Conservation (phyloP, 2,113 vertebrate genomes). For the Rhombomys opimus region DNA sequence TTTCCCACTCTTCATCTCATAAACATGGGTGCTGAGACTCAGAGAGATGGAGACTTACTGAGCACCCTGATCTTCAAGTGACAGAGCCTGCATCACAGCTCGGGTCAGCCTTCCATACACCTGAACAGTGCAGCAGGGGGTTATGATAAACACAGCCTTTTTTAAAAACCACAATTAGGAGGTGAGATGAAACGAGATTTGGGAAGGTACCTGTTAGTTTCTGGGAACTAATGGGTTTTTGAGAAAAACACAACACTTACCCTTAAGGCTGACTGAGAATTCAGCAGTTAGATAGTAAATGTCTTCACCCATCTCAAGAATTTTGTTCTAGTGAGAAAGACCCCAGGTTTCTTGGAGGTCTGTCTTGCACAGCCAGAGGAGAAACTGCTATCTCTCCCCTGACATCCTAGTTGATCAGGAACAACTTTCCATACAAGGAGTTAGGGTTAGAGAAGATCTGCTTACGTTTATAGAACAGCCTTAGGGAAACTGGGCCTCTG, state of each 20-base stretch:
- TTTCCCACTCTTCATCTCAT: background rate
- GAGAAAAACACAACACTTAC: background rate
- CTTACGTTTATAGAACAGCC: background rate
- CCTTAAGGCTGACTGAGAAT: background rate
- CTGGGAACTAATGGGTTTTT: background rate
- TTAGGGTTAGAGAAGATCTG: background rate
- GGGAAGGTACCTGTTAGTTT: background rate
- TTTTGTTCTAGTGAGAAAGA: background rate
- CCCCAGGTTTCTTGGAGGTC: background rate
- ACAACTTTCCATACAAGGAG: background rate
- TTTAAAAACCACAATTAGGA: background rate
- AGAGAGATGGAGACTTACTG: background rate
- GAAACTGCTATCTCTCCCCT: background rate
- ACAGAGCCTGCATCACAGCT: background rate
- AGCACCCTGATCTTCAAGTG: background rate
- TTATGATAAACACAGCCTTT: background rate
- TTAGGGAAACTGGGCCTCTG: background rate
- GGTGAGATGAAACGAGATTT: background rate
- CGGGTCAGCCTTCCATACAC: background rate
- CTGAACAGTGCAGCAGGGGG: background rate
- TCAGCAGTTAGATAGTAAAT: background rate
- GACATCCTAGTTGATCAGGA: background rate
- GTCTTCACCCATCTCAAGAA: background rate
- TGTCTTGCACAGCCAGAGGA: background rate
- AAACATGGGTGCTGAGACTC: background rate